These are phyloP conservation scores for Falco biarmicus DNA, from an alignment of 2,797 vertebrate genomes.

Conservation along the genomic window DNA sequence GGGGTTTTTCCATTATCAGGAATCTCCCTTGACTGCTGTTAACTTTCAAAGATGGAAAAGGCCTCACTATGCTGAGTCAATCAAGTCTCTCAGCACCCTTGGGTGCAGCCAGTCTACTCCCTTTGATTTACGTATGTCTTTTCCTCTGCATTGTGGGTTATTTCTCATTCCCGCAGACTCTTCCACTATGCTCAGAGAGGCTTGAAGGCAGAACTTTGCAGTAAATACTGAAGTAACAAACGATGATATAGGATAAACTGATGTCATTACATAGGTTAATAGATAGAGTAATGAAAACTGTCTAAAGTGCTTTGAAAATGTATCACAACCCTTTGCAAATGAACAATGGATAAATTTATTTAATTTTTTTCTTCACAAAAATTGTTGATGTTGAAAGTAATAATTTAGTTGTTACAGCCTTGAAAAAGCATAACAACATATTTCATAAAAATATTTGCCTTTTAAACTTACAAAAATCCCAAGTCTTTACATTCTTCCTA, in stretches of 20 bases:
- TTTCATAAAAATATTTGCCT: neutral
- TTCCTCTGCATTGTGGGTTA: neutral
- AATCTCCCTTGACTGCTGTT: neutral
- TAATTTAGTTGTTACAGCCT: neutral
- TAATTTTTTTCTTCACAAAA: neutral
- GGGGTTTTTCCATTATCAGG: neutral
- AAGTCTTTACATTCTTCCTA: neutral
- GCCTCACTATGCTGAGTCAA: accelerated
- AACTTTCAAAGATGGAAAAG: neutral
- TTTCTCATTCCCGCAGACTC: neutral
- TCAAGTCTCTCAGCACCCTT: neutral
- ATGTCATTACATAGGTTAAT: neutral
- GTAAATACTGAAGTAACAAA: neutral
- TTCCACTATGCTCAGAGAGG: neutral
- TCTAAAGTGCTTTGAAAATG: neutral
- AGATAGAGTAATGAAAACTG: neutral
- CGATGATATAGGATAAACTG: accelerated
- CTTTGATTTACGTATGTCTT: neutral
- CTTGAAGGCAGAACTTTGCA: neutral
- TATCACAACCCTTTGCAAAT: neutral
- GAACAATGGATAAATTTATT: neutral
- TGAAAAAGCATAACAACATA: neutral
- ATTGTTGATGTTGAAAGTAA: neutral
- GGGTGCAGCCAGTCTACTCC: neutral
- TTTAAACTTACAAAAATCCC: neutral